Evolutionary conservation across 1,140 invertebrate genomes (phyloP), one percentile per base, ranked within the genome.

Genomic region (Drosophila ficusphila): DNA sequence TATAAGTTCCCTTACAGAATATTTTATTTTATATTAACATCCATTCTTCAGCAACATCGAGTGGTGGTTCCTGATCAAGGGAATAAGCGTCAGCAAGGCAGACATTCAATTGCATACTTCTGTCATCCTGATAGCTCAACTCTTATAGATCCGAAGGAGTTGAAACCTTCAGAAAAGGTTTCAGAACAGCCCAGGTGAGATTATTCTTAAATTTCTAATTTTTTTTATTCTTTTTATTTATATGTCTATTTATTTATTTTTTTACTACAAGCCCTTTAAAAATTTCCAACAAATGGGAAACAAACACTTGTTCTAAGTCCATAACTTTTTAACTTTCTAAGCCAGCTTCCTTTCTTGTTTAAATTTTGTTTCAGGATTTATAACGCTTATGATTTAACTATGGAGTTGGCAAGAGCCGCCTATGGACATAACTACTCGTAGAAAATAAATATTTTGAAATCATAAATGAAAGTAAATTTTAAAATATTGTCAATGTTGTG

Each of bases 81-180:
- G 47, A 92, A 92, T 65, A 92, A 92, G 12, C 93, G 93, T 33
- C 92, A 92, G 0, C 92, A 93, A 33, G 93, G 93, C 4, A 93
- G 95, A 14, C 95, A 96, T 81, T 95, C 95, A 25, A 93, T 96
- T 25, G 95, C 94, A 1, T 96, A 95, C 91, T 96, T 96, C 91
- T 94, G 95, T 57, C 95, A 96, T 90, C 96, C 96, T 46, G 77
- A 91, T 53, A 91, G 79, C 36, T 57, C 95, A 29, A 92, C 93
- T 36, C 92, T 94, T 25, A 89, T 95, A 64, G 94, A 75, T 73
- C 92, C 79, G 53, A 92, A 78, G 64, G 92, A 89, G 25, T 85
- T 92, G 73, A 81, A 54, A 76, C 89, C 51, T 79, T 70, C 16
- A 88, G 75, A n/a, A n/a, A n/a, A n/a, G n/a, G n/a, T n/a, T n/a